Evolutionary conservation across 1,140 invertebrate species (phyloP).

Genomic region (Chionoecetes opilio): DNA sequence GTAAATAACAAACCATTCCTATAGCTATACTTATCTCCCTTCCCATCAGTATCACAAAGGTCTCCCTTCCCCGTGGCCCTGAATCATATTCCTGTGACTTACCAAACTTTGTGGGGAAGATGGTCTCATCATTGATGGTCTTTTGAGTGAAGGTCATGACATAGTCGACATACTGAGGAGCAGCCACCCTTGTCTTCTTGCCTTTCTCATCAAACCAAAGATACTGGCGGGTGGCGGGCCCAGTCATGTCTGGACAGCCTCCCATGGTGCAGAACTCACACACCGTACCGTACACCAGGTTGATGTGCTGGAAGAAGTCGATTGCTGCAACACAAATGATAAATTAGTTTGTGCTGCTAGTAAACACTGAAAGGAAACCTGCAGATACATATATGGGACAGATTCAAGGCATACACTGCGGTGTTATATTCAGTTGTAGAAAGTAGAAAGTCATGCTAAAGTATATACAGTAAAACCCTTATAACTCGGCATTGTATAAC

Average conservation of each 20-base stretch:
- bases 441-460: background rate
- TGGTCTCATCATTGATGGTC: conserved; percentile 97
- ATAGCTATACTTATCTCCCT: too few relatives aligned
- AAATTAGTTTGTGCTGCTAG: background rate
- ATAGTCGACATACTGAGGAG: conserved; percentile 99
- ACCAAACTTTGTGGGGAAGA: conserved; percentile 99
- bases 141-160: conserved; percentile 99
- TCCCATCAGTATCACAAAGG: too few relatives aligned
- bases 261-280: conserved; percentile 98
- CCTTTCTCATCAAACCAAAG: conserved; percentile 99
- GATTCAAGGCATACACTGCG: background rate
- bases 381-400: too few relatives aligned
- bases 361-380: background rate
- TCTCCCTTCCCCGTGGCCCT: background rate
- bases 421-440: background rate
- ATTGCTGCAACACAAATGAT: conserved; percentile 89
- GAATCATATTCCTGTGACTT: conserved; percentile 83
- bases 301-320: conserved; percentile 99
- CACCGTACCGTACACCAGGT: conserved; percentile 98
- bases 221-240: conserved; percentile 92
- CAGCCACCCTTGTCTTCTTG: conserved; percentile 97
- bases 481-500: too few relatives aligned
- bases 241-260: conserved; percentile 97
- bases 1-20: too few relatives aligned
- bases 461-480: background rate